Evolutionary conservation across 2,113 vertebrate genomes (phyloP), one percentile per base, ranked within the genome.

Genomic region (Psophia crepitans): DNA sequence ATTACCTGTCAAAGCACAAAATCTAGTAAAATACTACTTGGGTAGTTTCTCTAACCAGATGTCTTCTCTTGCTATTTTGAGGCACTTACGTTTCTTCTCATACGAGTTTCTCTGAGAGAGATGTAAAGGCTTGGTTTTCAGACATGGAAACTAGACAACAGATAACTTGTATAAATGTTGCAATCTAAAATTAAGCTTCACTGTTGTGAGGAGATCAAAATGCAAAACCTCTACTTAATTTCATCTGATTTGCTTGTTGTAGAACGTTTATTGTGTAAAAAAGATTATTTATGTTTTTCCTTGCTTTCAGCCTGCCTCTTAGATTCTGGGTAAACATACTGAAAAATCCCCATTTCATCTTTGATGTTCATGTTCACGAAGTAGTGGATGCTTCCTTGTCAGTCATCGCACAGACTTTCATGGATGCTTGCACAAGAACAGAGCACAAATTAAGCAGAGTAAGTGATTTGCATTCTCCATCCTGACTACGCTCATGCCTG

Each of bases 321-420:
- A 98, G 99, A 63, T 99, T 99, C 98, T 99, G 99, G 99, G 99
- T 99, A 93, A 99, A 99, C 98, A 99, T 99, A 87, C 98, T 99
- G 96, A 99, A 99, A 98, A 99, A 99, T 93, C 99, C 99, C 5
- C 99, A 99, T 92, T 99, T 99, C 98, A 99, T 98, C 96, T 99
- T 99, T 4, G 99, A 99, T 17, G 99, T 99, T 82, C 99, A 99
- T 2, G 99, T 99, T 97, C 98, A 99, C 0, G 99, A 99, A 97
- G 99, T 99, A 96, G 99, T 99, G 92, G 99, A 99, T 48, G 99
- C 99, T 73, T 99, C 99, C 37, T 98, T 99, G 97, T 99, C 99
- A 1, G 99, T 99, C 96, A 99, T 99, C 19, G 99, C 99, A 44
- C 99, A 99, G 98, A 99, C 99, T 94, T 99, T 99, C 98, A 99